A percentile compares a stretch with the other conserved stretches of the same genome.
phyloP scores from a whole-genome alignment of 1,140 invertebrate species.

The Nymphalis io region DNA sequence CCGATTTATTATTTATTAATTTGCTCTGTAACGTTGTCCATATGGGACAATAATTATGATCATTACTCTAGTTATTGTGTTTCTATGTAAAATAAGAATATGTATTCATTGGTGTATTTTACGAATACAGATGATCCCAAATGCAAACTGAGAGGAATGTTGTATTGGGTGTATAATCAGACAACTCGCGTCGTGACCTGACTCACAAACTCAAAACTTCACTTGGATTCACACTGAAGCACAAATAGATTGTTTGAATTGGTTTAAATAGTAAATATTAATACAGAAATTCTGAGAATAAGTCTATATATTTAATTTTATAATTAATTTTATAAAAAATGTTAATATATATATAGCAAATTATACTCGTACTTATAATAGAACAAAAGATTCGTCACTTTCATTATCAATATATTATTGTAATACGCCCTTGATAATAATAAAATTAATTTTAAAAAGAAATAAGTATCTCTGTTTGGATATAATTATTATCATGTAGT shows the following conservation, averaged over 20 bases:
- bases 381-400: no score
- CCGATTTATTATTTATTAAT: not conserved
- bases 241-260: conserved; percentile 3
- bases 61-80: not conserved
- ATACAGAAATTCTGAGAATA: not conserved
- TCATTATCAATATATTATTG: no score
- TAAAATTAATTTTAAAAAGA: no score
- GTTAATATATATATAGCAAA: not conserved
- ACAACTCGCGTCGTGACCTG: conserved; percentile 23
- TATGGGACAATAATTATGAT: not conserved
- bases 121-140: conserved; percentile 7
- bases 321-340: not conserved
- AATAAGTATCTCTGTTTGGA: no score
- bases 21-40: not conserved
- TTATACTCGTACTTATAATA: no score
- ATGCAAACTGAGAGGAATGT: conserved; percentile 18
- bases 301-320: not conserved
- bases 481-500: no score
- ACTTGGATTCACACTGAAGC: conserved; percentile 7
- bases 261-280: conserved; percentile 10
- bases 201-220: conserved; percentile 18
- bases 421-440: no score
- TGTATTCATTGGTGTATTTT: not conserved
- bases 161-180: conserved; percentile 21
- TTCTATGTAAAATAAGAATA: not conserved